Conservation (phyloP, 37 sponge, comb jelly and placozoan species). For the Bolinopsis microptera region DNA sequence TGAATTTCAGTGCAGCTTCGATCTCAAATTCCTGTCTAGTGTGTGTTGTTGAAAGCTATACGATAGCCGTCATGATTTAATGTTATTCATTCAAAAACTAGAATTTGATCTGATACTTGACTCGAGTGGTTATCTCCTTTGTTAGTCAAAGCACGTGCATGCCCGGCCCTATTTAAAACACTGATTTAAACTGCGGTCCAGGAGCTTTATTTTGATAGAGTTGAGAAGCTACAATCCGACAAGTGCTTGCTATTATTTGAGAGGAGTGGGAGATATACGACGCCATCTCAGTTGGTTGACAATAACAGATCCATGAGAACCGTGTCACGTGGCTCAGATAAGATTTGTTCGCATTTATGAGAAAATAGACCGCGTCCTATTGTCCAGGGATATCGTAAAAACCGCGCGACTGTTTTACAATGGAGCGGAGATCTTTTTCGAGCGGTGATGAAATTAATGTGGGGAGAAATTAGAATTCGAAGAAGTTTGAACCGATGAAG, state of each 20-base stretch:
- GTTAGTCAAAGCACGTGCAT: background rate
- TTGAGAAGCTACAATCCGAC: background rate
- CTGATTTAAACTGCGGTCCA: background rate
- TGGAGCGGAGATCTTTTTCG: too few relatives aligned
- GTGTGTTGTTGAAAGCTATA: background rate
- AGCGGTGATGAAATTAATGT: too few relatives aligned
- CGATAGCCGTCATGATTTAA: background rate
- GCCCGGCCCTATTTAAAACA: background rate
- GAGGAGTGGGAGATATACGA: background rate
- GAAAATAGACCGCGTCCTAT: background rate
- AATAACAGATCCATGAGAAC: background rate
- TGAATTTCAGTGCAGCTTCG: background rate
- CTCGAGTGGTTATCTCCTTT: background rate
- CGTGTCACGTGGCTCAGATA: background rate
- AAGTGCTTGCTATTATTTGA: background rate
- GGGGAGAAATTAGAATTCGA: too few relatives aligned
- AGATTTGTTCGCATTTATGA: background rate
- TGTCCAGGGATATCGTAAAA: background rate
- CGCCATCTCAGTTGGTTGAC: background rate
- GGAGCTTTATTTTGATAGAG: background rate
- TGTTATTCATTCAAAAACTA: background rate
- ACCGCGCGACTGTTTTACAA: background rate
- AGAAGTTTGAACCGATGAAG: too few relatives aligned
- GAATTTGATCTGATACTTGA: background rate
- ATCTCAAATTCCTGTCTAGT: background rate